These are phyloP conservation scores for Caenorhabditis tropicalis DNA, from an alignment of 1,140 invertebrate genomes.

Conservation along the genomic window DNA sequence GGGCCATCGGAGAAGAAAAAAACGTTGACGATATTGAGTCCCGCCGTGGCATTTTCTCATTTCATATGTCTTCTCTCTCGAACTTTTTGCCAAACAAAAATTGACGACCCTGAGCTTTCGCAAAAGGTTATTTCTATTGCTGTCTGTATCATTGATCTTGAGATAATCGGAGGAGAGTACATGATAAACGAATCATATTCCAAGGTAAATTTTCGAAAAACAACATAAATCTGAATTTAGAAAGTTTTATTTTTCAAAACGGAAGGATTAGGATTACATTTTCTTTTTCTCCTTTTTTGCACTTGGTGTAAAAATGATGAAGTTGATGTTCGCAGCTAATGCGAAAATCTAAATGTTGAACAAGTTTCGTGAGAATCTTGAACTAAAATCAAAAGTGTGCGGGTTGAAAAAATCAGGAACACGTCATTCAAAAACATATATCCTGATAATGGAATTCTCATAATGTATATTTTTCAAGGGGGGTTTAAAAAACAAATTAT, in stretches of 20 bases:
- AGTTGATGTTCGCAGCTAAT: neutral
- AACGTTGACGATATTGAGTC: constrained; percentile 22
- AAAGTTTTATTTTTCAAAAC: neutral
- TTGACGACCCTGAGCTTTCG: neutral
- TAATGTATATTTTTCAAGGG: no score
- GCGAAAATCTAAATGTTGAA: neutral
- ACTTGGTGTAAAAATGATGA: neutral
- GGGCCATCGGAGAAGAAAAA: neutral
- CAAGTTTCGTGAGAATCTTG: constrained; percentile 32
- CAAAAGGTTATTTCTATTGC: neutral
- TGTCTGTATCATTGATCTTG: neutral
- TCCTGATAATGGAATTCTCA: neutral
- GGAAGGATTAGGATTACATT: constrained; percentile 29
- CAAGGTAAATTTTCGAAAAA: constrained; percentile 3
- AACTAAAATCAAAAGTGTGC: neutral
- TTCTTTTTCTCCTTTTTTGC: neutral
- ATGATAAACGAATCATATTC: constrained; percentile 29
- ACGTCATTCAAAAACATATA: neutral
- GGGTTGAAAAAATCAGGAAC: neutral
- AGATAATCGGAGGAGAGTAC: neutral
- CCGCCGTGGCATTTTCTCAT: constrained; percentile 36
- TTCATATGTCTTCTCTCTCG: constrained; percentile 34
- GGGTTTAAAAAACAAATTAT: no score
- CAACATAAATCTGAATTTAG: neutral
- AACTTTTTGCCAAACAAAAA: constrained; percentile 27